These are phyloP conservation scores for Synergus gifuensis DNA, from an alignment of 2,888 invertebrate genomes.

Conservation along the genomic window DNA sequence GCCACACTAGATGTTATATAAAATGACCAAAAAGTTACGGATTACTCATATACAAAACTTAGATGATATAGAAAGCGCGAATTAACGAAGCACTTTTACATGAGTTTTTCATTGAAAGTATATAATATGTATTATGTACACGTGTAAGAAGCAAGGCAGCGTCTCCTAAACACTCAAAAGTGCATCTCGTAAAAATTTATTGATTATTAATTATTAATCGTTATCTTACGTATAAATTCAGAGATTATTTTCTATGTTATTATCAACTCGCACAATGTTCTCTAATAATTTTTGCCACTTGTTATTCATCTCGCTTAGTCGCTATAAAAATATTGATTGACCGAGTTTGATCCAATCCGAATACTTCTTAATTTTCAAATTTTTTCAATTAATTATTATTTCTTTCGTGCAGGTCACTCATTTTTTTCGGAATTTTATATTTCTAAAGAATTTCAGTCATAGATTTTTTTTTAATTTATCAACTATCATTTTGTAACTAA, in stretches of 20 bases:
- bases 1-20: slow-evolving; percentile 71
- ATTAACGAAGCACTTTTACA: slow-evolving; percentile 62
- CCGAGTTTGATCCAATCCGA: slow-evolving; percentile 43
- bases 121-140: slow-evolving; percentile 50
- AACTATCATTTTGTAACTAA: neutral
- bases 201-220: slow-evolving; percentile 7
- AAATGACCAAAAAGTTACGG: slow-evolving; percentile 73
- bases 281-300: neutral
- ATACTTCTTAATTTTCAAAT: neutral
- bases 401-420: neutral
- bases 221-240: neutral
- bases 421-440: neutral
- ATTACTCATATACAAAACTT: slow-evolving; percentile 58
- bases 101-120: slow-evolving; percentile 65
- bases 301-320: slow-evolving; percentile 35
- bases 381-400: neutral
- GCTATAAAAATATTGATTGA: slow-evolving; percentile 57
- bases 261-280: slow-evolving; percentile 17
- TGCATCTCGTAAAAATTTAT: slow-evolving; percentile 28
- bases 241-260: slow-evolving; percentile 5
- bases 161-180: slow-evolving; percentile 43
- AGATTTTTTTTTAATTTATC: neutral
- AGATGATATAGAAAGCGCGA: slow-evolving; percentile 56
- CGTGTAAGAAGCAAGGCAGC: slow-evolving; percentile 52
- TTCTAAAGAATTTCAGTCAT: neutral